Evolutionary conservation across 1,140 invertebrate species (phyloP), one percentile per base, ranked within the genome.

Genomic region (Battus philenor): DNA sequence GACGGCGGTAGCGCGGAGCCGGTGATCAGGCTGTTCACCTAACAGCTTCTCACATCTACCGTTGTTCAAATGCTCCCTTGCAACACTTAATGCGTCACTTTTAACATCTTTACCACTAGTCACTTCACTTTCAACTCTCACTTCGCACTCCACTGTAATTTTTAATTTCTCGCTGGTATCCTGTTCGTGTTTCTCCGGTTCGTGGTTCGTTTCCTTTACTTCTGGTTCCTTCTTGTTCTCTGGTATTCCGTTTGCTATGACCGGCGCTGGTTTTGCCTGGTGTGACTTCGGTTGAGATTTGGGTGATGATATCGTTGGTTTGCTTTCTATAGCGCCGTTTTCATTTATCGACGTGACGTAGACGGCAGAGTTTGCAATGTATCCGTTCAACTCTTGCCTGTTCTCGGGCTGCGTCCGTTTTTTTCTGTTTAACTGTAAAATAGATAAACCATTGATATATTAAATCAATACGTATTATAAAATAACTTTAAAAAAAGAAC

Each of bases 271-370:
- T 54, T 79, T 80, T 5, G 75, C 66, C 58, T 75, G 75, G 9
- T 71, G 51, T 1, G 73, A 73, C 50, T 76, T 82, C 1, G 68
- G 77, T 41, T 70, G 69, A 9, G 70, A 67, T 62, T 82, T 86
- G 17, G 77, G 81, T 7, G 80, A 81, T 1, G 77, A 80, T 59
- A 80, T 89, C 59, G 80, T 88, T 9, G 86, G 90, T 67, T 81
- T 89, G 68, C 72, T 90, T 50, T 86, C 83, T 51, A 87, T 86
- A 13, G 88, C 83, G 58, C 90, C 90, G 62, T 89, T 90, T 59
- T 90, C 89, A 61, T 88, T 90, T 49, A 91, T 90, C 41, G 92
- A 93, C 36, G 93, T 94, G 45, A 94, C 92, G 86, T 94, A 94
- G 47, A 94, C 93, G 12, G 92, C 91, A 18, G 90, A 91, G 71